Evolutionary conservation across 2,888 invertebrate genomes (phyloP).

Genomic region (Rosalia funebris): DNA sequence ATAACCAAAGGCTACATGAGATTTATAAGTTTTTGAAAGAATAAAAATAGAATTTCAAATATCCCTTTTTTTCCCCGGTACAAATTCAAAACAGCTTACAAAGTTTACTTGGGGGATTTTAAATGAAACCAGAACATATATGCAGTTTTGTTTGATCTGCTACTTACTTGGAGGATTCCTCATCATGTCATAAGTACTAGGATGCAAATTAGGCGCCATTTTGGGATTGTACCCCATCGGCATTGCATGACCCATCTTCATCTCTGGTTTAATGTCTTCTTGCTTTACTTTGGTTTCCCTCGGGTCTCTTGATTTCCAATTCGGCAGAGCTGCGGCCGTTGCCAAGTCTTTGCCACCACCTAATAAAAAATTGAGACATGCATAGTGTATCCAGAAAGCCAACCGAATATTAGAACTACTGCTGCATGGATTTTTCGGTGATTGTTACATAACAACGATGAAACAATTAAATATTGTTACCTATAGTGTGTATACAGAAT

Average conservation of each 20-base stretch:
- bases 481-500: too few relatives aligned
- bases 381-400: too few relatives aligned
- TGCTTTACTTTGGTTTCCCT: conserved; percentile 63
- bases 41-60: too few relatives aligned
- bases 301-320: conserved; percentile 62
- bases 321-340: conserved; percentile 80
- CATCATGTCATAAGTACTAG: conserved; percentile 69
- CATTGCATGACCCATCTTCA: conserved; percentile 47
- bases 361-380: conserved; percentile 53
- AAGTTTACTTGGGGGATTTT: too few relatives aligned
- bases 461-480: background rate
- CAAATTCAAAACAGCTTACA: too few relatives aligned
- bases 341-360: conserved; percentile 89
- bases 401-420: too few relatives aligned
- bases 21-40: too few relatives aligned
- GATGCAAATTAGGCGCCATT: conserved; percentile 66
- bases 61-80: too few relatives aligned
- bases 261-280: conserved; percentile 56
- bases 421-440: background rate
- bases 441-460: background rate
- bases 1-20: too few relatives aligned
- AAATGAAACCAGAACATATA: too few relatives aligned
- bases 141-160: too few relatives aligned
- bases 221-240: conserved; percentile 56
- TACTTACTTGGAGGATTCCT: conserved; percentile 63